A percentile compares a stretch with the other conserved stretches of the same genome.
phyloP scores from a whole-genome alignment of 2,797 vertebrate species.

The Rachycentron canadum region DNA sequence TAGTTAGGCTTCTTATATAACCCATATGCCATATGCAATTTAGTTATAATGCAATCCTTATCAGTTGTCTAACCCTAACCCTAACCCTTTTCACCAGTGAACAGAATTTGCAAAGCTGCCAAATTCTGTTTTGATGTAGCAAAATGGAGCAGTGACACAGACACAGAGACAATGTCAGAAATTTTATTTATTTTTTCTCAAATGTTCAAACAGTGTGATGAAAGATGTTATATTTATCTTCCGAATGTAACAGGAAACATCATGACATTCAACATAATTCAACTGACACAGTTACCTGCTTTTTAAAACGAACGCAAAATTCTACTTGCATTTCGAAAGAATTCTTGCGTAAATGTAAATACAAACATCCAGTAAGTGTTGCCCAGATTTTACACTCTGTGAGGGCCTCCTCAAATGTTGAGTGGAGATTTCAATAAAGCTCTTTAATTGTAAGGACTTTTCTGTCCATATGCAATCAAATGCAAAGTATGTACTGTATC shows the following conservation, averaged over 20 bases:
- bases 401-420: not conserved
- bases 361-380: too few relatives aligned
- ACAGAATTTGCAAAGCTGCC: not conserved
- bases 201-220: not conserved
- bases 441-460: not conserved
- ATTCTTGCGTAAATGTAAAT: not conserved
- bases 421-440: not conserved
- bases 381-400: too few relatives aligned
- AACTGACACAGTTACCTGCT: not conserved
- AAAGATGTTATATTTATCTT: not conserved
- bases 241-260: not conserved
- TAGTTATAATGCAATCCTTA: not conserved
- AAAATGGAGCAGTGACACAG: not conserved
- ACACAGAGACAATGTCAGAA: constrained; percentile 16
- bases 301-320: not conserved
- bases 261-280: not conserved
- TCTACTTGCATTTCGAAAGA: not conserved
- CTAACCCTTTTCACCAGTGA: too few relatives aligned
- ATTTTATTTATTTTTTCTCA: constrained; percentile 43
- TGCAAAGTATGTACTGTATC: not conserved
- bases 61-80: not conserved
- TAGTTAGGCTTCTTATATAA: not conserved
- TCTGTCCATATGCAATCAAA: not conserved
- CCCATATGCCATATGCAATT: not conserved
- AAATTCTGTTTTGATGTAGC: not conserved